Evolutionary conservation across 2,888 invertebrate genomes (phyloP), one percentile per base, ranked within the genome.

Genomic region (Cryptus armator): DNA sequence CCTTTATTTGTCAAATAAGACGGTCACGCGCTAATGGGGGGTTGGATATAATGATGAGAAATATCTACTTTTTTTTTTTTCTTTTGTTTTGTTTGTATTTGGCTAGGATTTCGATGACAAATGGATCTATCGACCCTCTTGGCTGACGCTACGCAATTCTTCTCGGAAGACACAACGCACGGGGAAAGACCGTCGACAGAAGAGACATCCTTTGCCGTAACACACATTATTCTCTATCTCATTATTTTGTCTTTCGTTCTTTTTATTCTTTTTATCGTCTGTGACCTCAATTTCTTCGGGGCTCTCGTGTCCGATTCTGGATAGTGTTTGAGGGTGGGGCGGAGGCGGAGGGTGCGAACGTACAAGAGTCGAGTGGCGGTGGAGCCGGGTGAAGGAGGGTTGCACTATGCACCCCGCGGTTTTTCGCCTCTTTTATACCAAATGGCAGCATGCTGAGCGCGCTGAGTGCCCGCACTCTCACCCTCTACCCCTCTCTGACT

Each of bases 401-500:
- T 80, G 88, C 88, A 89, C 89, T 90, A 86, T 88, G 89, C 91
- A 86, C 88, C 91, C 91, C 89, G 89, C 86, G 86, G 91, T 89
- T 91, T 91, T 91, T 90, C 90, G 88, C 87, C 86, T 83, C 74
- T 77, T 77, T 77, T 66, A 37, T 86, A 87, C 89, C 89, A 90
- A 90, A 90, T 90, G 90, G 88, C 88, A 90, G 85, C 92, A 89
- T 87, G 89, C 92, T 90, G 91, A 78, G 92, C 88, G 92, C 88
- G 89, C 76, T 92, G 92, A 92, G 92, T 92, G 92, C 91, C 90
- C 88, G 79, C 78, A 77, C 79, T 83, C 70, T 68, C 79, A 51
- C 44, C 66, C 77, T 37, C 62, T 62, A 19, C 56, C 51, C 70
- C 19, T 43, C 71, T 19, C 19, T 51, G 19, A 19, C 32, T 75